Evolutionary conservation across 2,888 invertebrate genomes (phyloP).

Genomic region (Rhyacophila evoluta): DNA sequence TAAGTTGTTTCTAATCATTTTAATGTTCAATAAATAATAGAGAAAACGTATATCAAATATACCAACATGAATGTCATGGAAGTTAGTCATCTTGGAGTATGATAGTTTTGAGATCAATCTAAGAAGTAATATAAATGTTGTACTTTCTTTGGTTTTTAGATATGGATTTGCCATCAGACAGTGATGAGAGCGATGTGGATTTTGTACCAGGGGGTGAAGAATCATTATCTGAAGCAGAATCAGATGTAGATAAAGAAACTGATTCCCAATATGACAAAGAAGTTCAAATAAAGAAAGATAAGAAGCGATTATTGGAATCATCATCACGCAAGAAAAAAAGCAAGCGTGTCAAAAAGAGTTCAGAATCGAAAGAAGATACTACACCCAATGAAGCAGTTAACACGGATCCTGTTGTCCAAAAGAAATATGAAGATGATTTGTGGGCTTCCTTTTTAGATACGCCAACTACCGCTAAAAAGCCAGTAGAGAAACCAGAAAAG

Average conservation of each 20-base stretch:
- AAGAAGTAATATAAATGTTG: too few species aligned
- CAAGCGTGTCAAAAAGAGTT: constrained; percentile 8
- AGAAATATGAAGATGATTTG: constrained; percentile 79
- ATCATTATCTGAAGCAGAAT: constrained; percentile 76
- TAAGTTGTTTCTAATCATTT: too few species aligned
- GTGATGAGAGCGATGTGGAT: constrained; percentile 84
- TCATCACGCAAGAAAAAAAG: constrained; percentile 36
- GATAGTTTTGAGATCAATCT: too few species aligned
- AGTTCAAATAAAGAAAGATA: constrained; percentile 31
- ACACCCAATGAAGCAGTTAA: constrained; percentile 58
- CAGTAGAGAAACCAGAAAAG: constrained; percentile 38
- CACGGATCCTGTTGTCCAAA: constrained; percentile 71
- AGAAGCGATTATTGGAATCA: constrained; percentile 26
- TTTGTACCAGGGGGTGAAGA: constrained; percentile 78
- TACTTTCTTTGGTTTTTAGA: constrained; percentile 53
- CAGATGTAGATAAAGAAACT: constrained; percentile 74
- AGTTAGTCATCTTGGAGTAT: too few species aligned
- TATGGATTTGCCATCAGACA: constrained; percentile 71
- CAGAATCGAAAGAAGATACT: constrained; percentile 56
- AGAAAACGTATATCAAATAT: too few species aligned
- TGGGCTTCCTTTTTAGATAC: constrained; percentile 86
- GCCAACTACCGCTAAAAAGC: constrained; percentile 66
- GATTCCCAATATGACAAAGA: constrained; percentile 70
- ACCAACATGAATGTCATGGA: too few species aligned
- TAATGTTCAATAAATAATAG: too few species aligned